Percentiles rank a stretch among this genome's conserved stretches.
These are phyloP conservation scores for Callyntrura guangdongensis DNA, from an alignment of 2,888 invertebrate species.

Conservation along the genomic window DNA sequence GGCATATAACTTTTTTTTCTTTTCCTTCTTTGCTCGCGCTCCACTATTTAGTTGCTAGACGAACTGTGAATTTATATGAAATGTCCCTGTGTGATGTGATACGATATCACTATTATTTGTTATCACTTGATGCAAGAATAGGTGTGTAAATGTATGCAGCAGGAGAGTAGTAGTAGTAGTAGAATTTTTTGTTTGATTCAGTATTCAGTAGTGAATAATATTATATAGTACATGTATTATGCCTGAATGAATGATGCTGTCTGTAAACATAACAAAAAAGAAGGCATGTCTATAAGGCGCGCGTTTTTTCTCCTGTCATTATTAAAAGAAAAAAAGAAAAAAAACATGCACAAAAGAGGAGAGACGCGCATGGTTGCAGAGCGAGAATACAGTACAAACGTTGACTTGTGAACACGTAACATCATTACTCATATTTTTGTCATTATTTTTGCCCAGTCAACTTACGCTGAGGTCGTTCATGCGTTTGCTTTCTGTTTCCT, in stretches of 20 bases:
- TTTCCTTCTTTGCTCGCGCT: conserved; percentile 19
- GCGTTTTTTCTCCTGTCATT: conserved; percentile 52
- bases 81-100: conserved; percentile 48
- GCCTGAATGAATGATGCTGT: conserved; percentile 62
- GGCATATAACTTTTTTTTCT: conserved; percentile 22
- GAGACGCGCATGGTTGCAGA: not conserved
- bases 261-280: conserved; percentile 33
- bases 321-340: conserved; percentile 2
- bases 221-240: conserved; percentile 36
- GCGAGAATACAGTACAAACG: not conserved
- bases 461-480: conserved; percentile 50
- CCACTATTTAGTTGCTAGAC: conserved; percentile 50
- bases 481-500: conserved; percentile 68
- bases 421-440: conserved; percentile 67
- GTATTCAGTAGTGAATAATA: not conserved
- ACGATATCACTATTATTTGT: conserved; percentile 47
- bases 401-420: conserved; percentile 67
- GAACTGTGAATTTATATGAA: conserved; percentile 69
- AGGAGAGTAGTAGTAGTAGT: conserved; percentile 17
- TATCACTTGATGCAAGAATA: conserved; percentile 38
- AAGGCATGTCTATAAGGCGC: conserved; percentile 37
- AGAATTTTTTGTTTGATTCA: conserved; percentile 34
- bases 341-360: conserved; percentile 31
- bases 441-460: conserved; percentile 79
- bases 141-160: not conserved